Conservation (phyloP, 2,888 invertebrate genomes). For the Rhagonycha lutea region DNA sequence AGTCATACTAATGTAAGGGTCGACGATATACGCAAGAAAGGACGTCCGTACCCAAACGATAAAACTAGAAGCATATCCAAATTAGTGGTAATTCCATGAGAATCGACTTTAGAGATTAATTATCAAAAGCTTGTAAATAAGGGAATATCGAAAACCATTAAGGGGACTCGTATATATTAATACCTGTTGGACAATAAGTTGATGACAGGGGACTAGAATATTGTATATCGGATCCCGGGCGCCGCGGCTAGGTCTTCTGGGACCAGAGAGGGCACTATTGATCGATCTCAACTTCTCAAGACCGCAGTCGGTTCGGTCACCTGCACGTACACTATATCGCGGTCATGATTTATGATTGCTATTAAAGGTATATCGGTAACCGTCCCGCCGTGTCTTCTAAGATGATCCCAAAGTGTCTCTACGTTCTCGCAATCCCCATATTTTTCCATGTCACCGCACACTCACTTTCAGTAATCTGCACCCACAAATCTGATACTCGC, state of each 20-base stretch:
- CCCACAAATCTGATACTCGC: slow-evolving; percentile 20
- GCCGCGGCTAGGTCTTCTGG: slow-evolving; percentile 30
- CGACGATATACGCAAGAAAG: neutral
- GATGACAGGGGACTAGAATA: slow-evolving; percentile 44
- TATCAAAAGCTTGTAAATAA: slow-evolving; percentile 4
- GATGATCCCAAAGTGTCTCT: slow-evolving; percentile 23
- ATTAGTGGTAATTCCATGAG: slow-evolving; percentile 2
- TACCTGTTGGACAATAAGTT: slow-evolving; percentile 47
- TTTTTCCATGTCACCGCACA: slow-evolving; percentile 23
- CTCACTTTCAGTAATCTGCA: slow-evolving; percentile 10
- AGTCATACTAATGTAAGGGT: neutral
- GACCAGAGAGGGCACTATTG: slow-evolving; percentile 37
- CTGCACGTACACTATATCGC: slow-evolving; percentile 43
- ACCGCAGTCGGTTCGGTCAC: slow-evolving; percentile 43
- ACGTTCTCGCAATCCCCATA: slow-evolving; percentile 10
- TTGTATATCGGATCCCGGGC: slow-evolving; percentile 43
- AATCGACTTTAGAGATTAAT: slow-evolving; percentile 11
- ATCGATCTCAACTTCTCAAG: slow-evolving; percentile 40
- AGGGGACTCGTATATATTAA: slow-evolving; percentile 40
- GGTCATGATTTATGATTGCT: slow-evolving; percentile 45
- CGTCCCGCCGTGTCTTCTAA: slow-evolving; percentile 25
- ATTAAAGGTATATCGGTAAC: slow-evolving; percentile 43
- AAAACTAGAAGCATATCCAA: slow-evolving; percentile 1
- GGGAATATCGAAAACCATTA: slow-evolving; percentile 31
- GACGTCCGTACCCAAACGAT: slow-evolving; percentile 3